These are phyloP conservation scores for Pungitius pungitius DNA, from an alignment of 2,113 vertebrate species.

Conservation along the genomic window DNA sequence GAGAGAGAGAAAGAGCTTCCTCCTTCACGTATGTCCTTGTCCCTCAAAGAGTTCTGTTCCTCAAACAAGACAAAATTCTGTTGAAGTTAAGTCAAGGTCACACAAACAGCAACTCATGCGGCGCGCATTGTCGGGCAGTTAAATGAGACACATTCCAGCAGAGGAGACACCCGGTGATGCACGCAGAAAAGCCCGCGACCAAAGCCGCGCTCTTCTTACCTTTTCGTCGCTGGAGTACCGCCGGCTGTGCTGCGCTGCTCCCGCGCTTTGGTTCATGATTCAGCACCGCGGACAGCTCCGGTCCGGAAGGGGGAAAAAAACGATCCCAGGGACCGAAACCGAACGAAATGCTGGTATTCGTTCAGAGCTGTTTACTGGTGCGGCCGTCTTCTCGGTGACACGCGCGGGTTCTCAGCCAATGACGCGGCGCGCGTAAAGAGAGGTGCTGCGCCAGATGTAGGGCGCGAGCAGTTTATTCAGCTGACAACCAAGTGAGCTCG, in stretches of 20 bases:
- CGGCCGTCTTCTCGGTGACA: constrained; percentile 26
- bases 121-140: too few relatives aligned
- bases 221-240: constrained; percentile 58
- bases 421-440: constrained; percentile 53
- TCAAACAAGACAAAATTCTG: not conserved
- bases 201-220: constrained; percentile 42
- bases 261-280: constrained; percentile 77
- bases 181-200: too few relatives aligned
- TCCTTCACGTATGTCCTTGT: not conserved
- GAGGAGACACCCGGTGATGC: not conserved
- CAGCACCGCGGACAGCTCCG: constrained; percentile 56
- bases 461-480: constrained; percentile 15
- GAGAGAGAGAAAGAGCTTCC: not conserved
- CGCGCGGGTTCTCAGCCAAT: constrained; percentile 51
- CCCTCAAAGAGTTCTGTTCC: not conserved
- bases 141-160: too few relatives aligned
- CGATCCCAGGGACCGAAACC: not conserved
- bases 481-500: constrained; percentile 16
- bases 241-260: constrained; percentile 60
- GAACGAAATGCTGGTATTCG: not conserved
- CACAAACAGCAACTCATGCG: not conserved
- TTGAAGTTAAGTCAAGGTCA: not conserved
- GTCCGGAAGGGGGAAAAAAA: not conserved
- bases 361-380: constrained; percentile 29
- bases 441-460: constrained; percentile 46